Conservation (phyloP, 1,140 invertebrate genomes). For the Kradibia gibbosae region DNA sequence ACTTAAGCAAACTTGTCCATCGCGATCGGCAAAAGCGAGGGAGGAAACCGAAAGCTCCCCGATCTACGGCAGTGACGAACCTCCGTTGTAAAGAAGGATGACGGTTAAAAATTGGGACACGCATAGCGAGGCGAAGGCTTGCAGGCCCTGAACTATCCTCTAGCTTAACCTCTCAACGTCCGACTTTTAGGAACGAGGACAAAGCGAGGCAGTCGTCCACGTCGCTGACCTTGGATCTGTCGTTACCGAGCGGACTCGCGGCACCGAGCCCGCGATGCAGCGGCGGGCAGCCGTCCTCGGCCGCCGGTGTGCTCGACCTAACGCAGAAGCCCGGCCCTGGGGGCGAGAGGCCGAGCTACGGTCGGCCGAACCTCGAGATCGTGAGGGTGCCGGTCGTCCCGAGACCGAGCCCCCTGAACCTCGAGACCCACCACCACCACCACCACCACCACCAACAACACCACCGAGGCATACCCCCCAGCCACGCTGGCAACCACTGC, state of each 20-base stretch:
- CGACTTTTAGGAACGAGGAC: background rate
- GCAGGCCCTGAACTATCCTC: no score
- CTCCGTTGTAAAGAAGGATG: no score
- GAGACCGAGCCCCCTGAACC: slow-evolving; percentile 65
- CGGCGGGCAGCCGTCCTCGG: background rate
- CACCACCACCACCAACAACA: no score
- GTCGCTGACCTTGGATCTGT: background rate
- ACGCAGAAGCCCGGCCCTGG: slow-evolving; percentile 57
- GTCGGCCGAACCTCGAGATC: slow-evolving; percentile 69
- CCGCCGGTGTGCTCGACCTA: slow-evolving; percentile 63
- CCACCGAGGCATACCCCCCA: background rate
- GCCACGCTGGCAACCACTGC: background rate
- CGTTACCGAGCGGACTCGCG: slow-evolving; percentile 13
- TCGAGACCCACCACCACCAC: slow-evolving; percentile 60
- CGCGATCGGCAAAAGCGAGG: no score
- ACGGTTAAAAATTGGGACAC: no score
- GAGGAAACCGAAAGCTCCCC: no score
- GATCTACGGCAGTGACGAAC: no score
- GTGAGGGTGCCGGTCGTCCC: slow-evolving; percentile 70
- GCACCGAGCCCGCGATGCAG: background rate
- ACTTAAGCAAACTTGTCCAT: no score
- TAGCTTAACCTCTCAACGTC: background rate
- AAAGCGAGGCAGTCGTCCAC: background rate
- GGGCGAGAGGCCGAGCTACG: slow-evolving; percentile 53
- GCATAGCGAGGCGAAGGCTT: no score